These are phyloP conservation scores for Tyria jacobaeae DNA, from an alignment of 2,888 invertebrate species.

Conservation along the genomic window DNA sequence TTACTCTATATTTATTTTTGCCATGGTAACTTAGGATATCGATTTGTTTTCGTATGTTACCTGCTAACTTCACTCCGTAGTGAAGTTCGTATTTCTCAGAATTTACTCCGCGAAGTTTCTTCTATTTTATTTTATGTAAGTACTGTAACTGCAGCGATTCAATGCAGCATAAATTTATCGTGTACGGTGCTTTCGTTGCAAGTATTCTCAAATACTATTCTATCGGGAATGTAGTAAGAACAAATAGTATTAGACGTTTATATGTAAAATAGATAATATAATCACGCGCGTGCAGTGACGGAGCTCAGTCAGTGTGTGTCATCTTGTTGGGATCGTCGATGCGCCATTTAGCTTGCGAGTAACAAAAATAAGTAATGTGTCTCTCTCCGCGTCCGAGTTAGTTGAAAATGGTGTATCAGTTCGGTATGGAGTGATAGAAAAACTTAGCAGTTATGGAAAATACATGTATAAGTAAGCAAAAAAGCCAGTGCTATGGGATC, in stretches of 20 bases:
- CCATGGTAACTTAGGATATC: too few relatives aligned
- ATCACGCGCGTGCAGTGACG: conserved; percentile 52
- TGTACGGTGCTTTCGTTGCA: conserved; percentile 49
- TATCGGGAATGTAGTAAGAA: conserved; percentile 35
- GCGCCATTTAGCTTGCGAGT: conserved; percentile 77
- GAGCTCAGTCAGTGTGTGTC: conserved; percentile 76
- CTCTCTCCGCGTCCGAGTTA: conserved; percentile 61
- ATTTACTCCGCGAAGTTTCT: conserved; percentile 73
- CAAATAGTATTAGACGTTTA: conserved; percentile 59
- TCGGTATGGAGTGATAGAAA: conserved; percentile 74
- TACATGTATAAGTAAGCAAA: conserved; percentile 60
- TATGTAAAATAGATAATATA: conserved; percentile 50
- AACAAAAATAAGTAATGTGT: conserved; percentile 76
- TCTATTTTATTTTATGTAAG: conserved; percentile 78
- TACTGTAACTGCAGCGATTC: conserved; percentile 65
- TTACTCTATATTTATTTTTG: too few relatives aligned
- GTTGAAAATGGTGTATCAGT: conserved; percentile 60
- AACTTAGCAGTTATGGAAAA: conserved; percentile 71
- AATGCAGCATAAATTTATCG: conserved; percentile 54
- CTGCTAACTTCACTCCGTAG: conserved; percentile 47
- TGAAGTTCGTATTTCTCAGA: conserved; percentile 81
- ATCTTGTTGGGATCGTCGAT: conserved; percentile 75
- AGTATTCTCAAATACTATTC: conserved; percentile 49
- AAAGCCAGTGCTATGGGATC: conserved; percentile 68
- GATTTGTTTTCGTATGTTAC: conserved; percentile 47